Percentiles rank a stretch among this genome's conserved stretches.
Evolutionary conservation across 2,113 vertebrate species (phyloP).

Genomic region (Epinephelus fuscoguttatus): DNA sequence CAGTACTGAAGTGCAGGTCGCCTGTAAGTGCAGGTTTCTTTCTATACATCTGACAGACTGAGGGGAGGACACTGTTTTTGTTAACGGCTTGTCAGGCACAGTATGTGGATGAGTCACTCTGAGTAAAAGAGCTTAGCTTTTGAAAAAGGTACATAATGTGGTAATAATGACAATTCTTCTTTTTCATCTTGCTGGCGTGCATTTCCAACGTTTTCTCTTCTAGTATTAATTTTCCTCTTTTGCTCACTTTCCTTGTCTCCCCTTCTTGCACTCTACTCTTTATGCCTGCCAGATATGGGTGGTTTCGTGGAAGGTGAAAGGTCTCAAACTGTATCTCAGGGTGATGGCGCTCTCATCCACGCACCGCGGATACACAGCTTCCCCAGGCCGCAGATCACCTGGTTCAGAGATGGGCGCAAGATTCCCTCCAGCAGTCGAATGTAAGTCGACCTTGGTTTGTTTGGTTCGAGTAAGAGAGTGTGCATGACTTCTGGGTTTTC

Average conservation of each 20-base stretch:
- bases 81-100: conserved; percentile 41
- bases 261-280: conserved; percentile 1
- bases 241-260: conserved; percentile 6
- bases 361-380: conserved; percentile 96
- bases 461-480: background rate
- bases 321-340: conserved; percentile 91
- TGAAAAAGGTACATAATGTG: conserved; percentile 19
- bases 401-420: conserved; percentile 98
- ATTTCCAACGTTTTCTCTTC: conserved; percentile 8
- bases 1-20: conserved; percentile 96
- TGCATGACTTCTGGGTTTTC: conserved; percentile 19
- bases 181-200: conserved; percentile 10
- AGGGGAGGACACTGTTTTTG: conserved; percentile 37
- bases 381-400: conserved; percentile 97
- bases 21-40: conserved; percentile 90
- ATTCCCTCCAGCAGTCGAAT: conserved; percentile 97
- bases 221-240: conserved; percentile 5
- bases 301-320: conserved; percentile 91
- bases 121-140: conserved; percentile 43
- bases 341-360: conserved; percentile 90
- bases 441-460: conserved; percentile 83
- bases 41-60: conserved; percentile 22
- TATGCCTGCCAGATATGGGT: conserved; percentile 90
- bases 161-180: conserved; percentile 30
- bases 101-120: conserved; percentile 56